Conservation (phyloP, 2,113 vertebrate genomes). For the Oophaga pumilio region DNA sequence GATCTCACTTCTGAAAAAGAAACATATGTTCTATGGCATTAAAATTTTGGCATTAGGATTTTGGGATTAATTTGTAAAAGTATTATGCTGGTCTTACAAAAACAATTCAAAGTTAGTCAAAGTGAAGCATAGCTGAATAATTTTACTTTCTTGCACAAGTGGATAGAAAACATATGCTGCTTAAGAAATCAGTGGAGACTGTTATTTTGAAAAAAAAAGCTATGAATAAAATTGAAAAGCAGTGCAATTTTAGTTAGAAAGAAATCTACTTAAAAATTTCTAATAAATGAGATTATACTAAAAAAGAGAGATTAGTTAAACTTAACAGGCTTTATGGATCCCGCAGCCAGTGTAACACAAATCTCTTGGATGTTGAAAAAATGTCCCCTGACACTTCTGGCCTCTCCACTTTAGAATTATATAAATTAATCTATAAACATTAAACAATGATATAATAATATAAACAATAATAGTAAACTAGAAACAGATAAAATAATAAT, state of each 20-base stretch:
- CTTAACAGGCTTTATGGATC: neutral
- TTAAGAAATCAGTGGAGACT: neutral
- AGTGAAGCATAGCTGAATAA: slow-evolving; percentile 14
- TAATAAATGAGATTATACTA: neutral
- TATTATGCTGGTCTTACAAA: slow-evolving; percentile 30
- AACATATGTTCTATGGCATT: slow-evolving; percentile 36
- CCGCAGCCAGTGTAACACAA: neutral
- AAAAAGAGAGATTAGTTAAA: neutral
- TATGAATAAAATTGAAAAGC: neutral
- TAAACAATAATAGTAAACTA: no score
- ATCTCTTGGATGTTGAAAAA: neutral
- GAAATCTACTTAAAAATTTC: neutral
- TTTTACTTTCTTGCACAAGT: slow-evolving; percentile 8
- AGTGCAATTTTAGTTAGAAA: neutral
- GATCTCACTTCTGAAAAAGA: slow-evolving; percentile 33
- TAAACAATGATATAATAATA: no score
- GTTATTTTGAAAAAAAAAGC: neutral
- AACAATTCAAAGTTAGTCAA: slow-evolving; percentile 42
- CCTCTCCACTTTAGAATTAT: no score
- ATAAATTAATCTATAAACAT: no score
- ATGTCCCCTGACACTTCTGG: neutral
- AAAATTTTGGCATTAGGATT: slow-evolving; percentile 19
- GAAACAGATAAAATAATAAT: no score
- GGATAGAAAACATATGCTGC: slow-evolving; percentile 29
- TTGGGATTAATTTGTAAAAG: slow-evolving; percentile 39